Percentiles rank a stretch among this genome's conserved stretches.
phyloP scores from a whole-genome alignment of 1,140 invertebrate species.

The Drosophila athabasca region DNA sequence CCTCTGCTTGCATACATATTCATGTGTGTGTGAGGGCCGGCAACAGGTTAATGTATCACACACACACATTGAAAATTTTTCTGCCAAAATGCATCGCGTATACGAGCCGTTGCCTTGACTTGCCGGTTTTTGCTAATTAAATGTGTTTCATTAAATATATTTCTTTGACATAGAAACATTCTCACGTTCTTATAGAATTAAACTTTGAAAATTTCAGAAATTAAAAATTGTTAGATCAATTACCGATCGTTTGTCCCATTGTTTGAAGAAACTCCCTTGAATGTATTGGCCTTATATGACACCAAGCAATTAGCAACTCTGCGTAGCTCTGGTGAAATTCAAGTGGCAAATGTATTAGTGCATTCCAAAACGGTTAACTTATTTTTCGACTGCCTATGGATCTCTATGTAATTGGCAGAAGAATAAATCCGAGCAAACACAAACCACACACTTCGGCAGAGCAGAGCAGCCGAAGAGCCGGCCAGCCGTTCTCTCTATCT shows the following conservation, averaged over 20 bases:
- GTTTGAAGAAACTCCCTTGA: no score
- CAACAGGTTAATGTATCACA: constrained; percentile 17
- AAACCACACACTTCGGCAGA: neutral
- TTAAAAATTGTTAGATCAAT: neutral
- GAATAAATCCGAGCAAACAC: constrained; percentile 7
- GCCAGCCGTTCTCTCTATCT: neutral
- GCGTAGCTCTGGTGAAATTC: constrained; percentile 67
- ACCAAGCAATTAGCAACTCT: constrained; percentile 31
- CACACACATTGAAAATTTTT: constrained; percentile 9
- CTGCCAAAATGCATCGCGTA: constrained; percentile 32
- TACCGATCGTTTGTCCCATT: neutral
- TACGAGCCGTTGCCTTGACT: constrained; percentile 37
- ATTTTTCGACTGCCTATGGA: constrained; percentile 31
- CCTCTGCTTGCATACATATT: neutral
- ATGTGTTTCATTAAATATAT: neutral
- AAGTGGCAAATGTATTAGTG: constrained; percentile 53
- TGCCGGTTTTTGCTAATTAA: neutral
- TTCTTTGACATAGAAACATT: no score
- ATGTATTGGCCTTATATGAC: neutral
- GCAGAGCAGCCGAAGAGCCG: neutral
- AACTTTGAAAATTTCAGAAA: neutral
- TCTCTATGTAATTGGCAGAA: constrained; percentile 52
- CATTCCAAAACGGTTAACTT: constrained; percentile 51
- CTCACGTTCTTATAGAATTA: neutral
- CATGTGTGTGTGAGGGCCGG: constrained; percentile 19